Conservation (phyloP, 2,113 vertebrate species). For the Motacilla tschutschensis region DNA sequence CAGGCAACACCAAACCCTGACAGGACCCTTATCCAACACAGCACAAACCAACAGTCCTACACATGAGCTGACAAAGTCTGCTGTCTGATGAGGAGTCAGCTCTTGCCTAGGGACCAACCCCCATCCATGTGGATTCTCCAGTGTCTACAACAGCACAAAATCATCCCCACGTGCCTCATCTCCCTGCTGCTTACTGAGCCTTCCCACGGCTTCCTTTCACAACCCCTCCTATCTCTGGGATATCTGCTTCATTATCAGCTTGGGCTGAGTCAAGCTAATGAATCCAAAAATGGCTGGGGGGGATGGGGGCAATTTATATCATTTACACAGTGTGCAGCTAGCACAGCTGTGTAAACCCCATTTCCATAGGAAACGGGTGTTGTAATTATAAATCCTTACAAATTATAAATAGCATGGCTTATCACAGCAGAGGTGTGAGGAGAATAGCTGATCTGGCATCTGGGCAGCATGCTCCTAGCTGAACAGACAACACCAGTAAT, state of each 20-base stretch:
- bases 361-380: constrained; percentile 22
- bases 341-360: background rate
- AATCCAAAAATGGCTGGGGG: background rate
- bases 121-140: background rate
- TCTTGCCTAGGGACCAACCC: background rate
- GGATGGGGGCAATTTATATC: background rate
- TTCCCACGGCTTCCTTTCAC: background rate
- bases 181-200: background rate
- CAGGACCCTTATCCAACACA: accelerated
- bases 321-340: background rate
- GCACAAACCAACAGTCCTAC: background rate
- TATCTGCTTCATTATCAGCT: background rate
- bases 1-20: accelerated
- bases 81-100: background rate
- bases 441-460: constrained; percentile 19
- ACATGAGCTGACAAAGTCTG: accelerated
- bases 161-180: background rate
- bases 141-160: background rate
- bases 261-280: background rate
- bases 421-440: constrained; percentile 19
- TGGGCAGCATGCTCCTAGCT: background rate
- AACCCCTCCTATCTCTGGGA: background rate
- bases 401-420: constrained; percentile 11
- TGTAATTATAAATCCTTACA: constrained; percentile 29
- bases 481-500: background rate